Conservation (phyloP, 2,888 invertebrate genomes). For the Lithosia quadra region DNA sequence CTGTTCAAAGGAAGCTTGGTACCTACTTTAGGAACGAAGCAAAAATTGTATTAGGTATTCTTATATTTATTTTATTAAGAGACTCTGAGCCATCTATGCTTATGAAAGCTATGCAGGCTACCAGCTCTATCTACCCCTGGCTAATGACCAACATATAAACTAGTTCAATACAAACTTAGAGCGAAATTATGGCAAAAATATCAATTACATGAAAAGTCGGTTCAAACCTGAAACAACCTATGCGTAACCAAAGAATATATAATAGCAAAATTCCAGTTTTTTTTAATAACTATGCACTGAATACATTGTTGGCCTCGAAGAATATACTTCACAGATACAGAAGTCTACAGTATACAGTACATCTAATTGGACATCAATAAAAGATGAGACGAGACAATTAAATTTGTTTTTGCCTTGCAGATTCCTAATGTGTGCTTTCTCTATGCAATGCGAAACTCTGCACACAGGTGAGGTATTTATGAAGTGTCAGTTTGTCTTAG, state of each 20-base stretch:
- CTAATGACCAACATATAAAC: too few relatives aligned
- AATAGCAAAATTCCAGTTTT: too few relatives aligned
- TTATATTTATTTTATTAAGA: not conserved
- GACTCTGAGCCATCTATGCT: not conserved
- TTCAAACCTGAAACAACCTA: too few relatives aligned
- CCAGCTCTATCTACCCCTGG: too few relatives aligned
- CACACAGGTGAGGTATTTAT: not conserved
- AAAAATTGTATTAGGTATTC: not conserved
- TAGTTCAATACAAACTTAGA: too few relatives aligned
- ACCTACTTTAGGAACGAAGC: not conserved
- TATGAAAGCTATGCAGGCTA: too few relatives aligned
- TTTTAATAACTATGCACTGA: too few relatives aligned
- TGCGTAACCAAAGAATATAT: too few relatives aligned
- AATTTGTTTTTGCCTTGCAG: not conserved
- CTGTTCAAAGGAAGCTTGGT: not conserved
- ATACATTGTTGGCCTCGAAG: too few relatives aligned
- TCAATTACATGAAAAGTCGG: too few relatives aligned
- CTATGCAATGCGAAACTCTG: constrained; percentile 4
- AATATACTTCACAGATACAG: not conserved
- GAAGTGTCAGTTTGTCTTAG: not conserved
- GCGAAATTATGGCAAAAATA: too few relatives aligned
- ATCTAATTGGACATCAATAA: not conserved
- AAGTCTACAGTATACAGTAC: not conserved
- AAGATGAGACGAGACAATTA: not conserved
- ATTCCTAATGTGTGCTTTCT: constrained; percentile 9